phyloP scores from a whole-genome alignment of 2,797 vertebrate genomes.

The Chanos chanos region DNA sequence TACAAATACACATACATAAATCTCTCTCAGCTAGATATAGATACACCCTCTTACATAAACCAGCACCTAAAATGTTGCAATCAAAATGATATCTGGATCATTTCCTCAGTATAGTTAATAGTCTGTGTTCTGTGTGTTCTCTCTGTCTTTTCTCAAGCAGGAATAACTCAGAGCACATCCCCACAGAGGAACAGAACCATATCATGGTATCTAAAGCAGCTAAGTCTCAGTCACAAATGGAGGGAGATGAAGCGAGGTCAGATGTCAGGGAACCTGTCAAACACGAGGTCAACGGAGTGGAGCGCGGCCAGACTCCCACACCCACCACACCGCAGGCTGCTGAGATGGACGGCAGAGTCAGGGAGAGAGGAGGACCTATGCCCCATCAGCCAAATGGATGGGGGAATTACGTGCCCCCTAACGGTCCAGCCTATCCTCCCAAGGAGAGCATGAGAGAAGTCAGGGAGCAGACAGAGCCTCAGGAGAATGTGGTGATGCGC shows the following conservation, averaged over 20 bases:
- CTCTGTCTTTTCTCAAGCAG: slow-evolving; percentile 51
- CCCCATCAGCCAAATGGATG: slow-evolving; percentile 75
- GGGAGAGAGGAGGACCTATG: slow-evolving; percentile 29
- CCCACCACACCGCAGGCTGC: slow-evolving; percentile 31
- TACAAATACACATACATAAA: too few relatives aligned
- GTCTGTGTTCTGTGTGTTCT: not conserved
- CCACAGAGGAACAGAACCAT: slow-evolving; percentile 58
- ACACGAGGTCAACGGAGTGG: slow-evolving; percentile 69
- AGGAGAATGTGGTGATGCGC: slow-evolving; percentile 69
- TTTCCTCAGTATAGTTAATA: not conserved
- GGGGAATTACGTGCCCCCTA: slow-evolving; percentile 60
- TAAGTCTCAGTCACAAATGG: slow-evolving; percentile 66
- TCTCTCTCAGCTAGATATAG: too few relatives aligned
- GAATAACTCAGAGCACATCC: slow-evolving; percentile 70
- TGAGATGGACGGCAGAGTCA: slow-evolving; percentile 47
- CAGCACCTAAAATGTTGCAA: too few relatives aligned
- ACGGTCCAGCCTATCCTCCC: slow-evolving; percentile 57
- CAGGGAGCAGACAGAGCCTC: slow-evolving; percentile 42
- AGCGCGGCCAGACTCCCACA: slow-evolving; percentile 36
- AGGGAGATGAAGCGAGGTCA: slow-evolving; percentile 62
- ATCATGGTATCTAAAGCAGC: slow-evolving; percentile 62
- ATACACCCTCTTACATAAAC: too few relatives aligned
- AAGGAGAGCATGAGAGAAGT: slow-evolving; percentile 56
- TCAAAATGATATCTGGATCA: not conserved
- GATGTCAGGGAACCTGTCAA: slow-evolving; percentile 62